Conservation (phyloP, 2,888 invertebrate genomes). For the Caenorhabditis panamensis region DNA sequence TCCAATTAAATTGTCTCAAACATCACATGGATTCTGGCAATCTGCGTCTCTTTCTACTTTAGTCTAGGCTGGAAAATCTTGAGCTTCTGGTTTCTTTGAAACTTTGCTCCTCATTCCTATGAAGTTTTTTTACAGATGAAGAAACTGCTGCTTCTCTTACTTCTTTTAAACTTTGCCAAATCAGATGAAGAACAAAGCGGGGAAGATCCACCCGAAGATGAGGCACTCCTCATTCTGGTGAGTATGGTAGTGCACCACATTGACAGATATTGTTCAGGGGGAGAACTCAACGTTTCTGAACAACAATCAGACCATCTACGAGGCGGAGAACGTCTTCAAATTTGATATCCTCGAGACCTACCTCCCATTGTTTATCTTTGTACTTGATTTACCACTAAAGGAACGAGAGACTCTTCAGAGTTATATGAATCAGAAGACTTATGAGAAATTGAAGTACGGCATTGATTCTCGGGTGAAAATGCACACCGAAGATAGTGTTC, state of each 20-base stretch:
- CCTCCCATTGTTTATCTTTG: slow-evolving; percentile 62
- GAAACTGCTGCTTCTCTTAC: background rate
- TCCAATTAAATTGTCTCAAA: background rate
- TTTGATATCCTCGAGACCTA: slow-evolving; percentile 65
- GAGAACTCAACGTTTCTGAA: slow-evolving; percentile 37
- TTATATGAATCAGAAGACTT: slow-evolving; percentile 61
- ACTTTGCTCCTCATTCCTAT: background rate
- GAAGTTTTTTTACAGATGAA: slow-evolving; percentile 10
- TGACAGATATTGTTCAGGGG: slow-evolving; percentile 30
- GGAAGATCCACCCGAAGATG: slow-evolving; percentile 39
- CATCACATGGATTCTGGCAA: background rate
- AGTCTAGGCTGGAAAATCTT: too few relatives aligned
- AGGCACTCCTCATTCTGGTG: slow-evolving; percentile 14
- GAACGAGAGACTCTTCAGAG: slow-evolving; percentile 46
- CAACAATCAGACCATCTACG: slow-evolving; percentile 32
- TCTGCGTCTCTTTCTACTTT: background rate
- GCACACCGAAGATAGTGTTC: slow-evolving; percentile 12
- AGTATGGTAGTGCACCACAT: too few relatives aligned
- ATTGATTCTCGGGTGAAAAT: slow-evolving; percentile 60
- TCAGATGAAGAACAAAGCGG: slow-evolving; percentile 33
- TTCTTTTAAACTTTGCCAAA: slow-evolving; percentile 14
- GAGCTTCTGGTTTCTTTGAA: background rate
- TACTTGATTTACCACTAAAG: slow-evolving; percentile 61
- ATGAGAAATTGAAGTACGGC: slow-evolving; percentile 64
- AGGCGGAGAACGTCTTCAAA: slow-evolving; percentile 13